These are phyloP conservation scores for Ictalurus furcatus DNA, from an alignment of 2,113 vertebrate genomes.

Conservation along the genomic window DNA sequence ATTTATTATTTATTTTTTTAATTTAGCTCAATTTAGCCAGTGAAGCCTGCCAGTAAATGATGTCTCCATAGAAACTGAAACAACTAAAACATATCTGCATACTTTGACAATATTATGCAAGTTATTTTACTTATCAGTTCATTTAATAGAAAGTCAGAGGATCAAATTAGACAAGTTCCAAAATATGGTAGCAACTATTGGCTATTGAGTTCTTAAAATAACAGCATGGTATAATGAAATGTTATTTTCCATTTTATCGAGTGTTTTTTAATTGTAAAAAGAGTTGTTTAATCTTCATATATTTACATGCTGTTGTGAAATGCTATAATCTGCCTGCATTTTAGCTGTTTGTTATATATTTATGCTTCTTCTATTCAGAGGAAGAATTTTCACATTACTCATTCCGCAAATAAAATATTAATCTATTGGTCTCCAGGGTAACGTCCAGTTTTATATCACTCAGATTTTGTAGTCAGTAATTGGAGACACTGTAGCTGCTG, in stretches of 20 bases:
- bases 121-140: background rate
- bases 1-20: background rate
- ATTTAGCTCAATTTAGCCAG: background rate
- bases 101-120: background rate
- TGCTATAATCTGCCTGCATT: background rate
- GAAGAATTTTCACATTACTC: constrained; percentile 37
- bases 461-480: constrained; percentile 38
- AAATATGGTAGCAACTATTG: background rate
- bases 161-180: background rate
- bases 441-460: constrained; percentile 34
- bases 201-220: background rate
- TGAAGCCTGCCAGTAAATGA: background rate
- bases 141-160: background rate
- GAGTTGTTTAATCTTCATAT: background rate
- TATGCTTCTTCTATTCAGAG: background rate
- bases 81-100: background rate
- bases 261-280: background rate
- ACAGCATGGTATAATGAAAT: background rate
- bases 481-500: constrained; percentile 33
- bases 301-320: background rate
- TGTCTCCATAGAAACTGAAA: background rate
- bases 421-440: constrained; percentile 43
- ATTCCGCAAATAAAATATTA: constrained; percentile 39
- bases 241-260: background rate
- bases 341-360: background rate